These are phyloP conservation scores for Augochlora pura DNA, from an alignment of 1,140 invertebrate genomes.

Conservation along the genomic window DNA sequence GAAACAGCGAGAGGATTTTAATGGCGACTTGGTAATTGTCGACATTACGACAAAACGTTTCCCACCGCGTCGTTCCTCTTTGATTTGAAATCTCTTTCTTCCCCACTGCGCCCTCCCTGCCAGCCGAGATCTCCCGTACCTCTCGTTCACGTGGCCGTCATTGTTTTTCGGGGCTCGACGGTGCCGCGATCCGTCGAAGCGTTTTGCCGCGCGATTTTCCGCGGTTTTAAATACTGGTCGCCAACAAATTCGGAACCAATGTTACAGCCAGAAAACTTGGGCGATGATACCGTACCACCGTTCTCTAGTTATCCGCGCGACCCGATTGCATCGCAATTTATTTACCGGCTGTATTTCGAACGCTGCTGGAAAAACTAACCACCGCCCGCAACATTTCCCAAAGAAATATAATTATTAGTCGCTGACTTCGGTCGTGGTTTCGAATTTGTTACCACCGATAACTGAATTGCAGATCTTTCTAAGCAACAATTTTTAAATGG, in stretches of 20 bases:
- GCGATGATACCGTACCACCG: not conserved
- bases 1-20: conserved; percentile 14
- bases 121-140: not conserved
- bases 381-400: not conserved
- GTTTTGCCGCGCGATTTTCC: conserved; percentile 18
- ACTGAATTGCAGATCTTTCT: too few species aligned
- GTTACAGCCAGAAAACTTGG: not conserved
- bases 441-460: too few species aligned
- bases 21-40: conserved; percentile 26
- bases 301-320: not conserved
- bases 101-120: not conserved
- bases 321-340: not conserved
- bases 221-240: conserved; percentile 18
- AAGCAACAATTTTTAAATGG: too few species aligned
- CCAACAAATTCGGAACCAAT: conserved; percentile 25
- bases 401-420: not conserved
- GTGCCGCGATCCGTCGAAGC: not conserved
- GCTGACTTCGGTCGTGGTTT: not conserved
- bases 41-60: conserved; percentile 17
- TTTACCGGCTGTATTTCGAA: not conserved
- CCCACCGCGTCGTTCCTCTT: not conserved
- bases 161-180: not conserved
- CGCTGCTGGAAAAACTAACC: not conserved
- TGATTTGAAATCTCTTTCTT: conserved; percentile 5
- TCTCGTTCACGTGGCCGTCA: not conserved